Base-by-base conservation (phyloP, 2,888 invertebrate species). In the Synanthedon formicaeformis region DNA sequence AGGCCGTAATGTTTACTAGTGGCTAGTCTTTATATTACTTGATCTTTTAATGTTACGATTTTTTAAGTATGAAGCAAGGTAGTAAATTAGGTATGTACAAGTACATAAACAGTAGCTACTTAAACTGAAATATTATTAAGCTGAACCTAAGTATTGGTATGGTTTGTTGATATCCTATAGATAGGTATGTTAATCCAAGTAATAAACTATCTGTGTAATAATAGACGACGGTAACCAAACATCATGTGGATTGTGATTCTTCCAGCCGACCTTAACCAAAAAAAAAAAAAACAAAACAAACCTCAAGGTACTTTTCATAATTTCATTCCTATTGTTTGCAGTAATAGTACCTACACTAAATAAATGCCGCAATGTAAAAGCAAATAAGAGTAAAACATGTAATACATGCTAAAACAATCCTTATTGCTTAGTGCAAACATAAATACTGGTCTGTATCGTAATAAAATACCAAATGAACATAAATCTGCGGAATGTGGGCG, bases 391-490 rank as follows among this genome's bases (percentile, higher is more conserved):
- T 67, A 69, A 65, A 67, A 34, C 34, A 34, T 67, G 63, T 54
- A 57, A 60, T 60, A 64, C 60, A 65, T 61, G 61, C 55, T 58
- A 58, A 60, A 55, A 57, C 58, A 55, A 58, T 60, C 61, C 34
- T 52, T 55, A 57, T 53, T 56, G 57, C 53, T 57, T 53, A 49
- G 49, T 53, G 13, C 51, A 54, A 34, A 51, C 41, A 51, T 49
- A 49, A 49, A 49, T 49, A 49, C 49, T 8, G 12, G 18, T 49
- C 18, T 49, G 23, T 13, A 16, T 18, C 56, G 60, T 64, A 68
- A 66, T 73, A 68, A 78, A 73, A 71, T 67, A 75, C 69, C 64
- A 69, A 76, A 72, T 72, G 64, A 69, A 59, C 67, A 68, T 75
- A 75, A 74, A 76, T 77, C 67, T 58, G 59, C 41, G 13, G 16